A percentile compares a stretch with the other conserved stretches of the same genome.
Conservation (phyloP, 1,140 invertebrate species). For the Drosophila malerkotliana region DNA sequence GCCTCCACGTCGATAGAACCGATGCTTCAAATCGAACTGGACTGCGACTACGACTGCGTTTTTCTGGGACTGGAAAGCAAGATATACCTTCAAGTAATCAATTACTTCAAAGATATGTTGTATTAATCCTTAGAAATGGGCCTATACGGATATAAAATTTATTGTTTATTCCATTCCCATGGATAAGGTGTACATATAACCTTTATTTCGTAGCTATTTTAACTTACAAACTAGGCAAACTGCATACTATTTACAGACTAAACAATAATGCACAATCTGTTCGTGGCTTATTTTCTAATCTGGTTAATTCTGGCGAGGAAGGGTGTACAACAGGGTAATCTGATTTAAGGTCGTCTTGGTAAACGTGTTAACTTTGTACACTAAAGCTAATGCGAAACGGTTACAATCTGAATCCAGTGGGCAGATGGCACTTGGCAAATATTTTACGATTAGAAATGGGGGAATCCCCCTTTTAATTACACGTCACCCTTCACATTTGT, state of each 20-base stretch:
- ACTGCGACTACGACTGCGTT: conserved; percentile 62
- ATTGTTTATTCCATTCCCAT: neutral
- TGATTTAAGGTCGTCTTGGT: conserved; percentile 37
- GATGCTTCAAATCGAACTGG: conserved; percentile 52
- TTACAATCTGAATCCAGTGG: conserved; percentile 6
- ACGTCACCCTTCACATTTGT: neutral
- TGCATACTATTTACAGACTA: conserved; percentile 39
- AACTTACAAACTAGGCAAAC: conserved; percentile 43
- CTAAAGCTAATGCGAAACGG: conserved; percentile 37
- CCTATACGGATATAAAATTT: neutral
- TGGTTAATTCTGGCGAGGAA: conserved; percentile 11
- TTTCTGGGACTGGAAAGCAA: conserved; percentile 47
- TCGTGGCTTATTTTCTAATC: conserved; percentile 23
- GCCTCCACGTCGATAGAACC: conserved; percentile 17
- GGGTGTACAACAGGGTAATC: conserved; percentile 1
- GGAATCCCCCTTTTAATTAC: conserved; percentile 1
- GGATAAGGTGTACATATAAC: conserved; percentile 40
- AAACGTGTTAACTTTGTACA: conserved; percentile 64
- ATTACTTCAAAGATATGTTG: conserved; percentile 63
- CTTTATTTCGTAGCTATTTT: conserved; percentile 35
- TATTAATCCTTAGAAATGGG: conserved; percentile 13
- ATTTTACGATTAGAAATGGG: conserved; percentile 2
- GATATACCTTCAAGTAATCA: conserved; percentile 40
- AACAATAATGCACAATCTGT: conserved; percentile 48
- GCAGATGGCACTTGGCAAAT: neutral